phyloP scores from a whole-genome alignment of 2,888 invertebrate species.

The Melieria omissa region DNA sequence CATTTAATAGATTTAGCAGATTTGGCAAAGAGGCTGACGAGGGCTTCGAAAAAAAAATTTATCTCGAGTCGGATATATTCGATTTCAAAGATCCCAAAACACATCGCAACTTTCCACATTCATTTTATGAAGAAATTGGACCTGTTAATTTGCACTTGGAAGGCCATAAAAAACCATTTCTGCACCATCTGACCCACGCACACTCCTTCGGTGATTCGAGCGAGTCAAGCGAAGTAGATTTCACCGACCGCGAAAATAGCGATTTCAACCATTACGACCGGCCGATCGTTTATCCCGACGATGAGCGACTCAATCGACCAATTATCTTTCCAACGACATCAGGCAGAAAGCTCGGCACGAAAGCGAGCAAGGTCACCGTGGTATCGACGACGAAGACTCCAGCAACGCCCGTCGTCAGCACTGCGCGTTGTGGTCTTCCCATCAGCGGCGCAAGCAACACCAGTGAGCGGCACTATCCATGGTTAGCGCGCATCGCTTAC shows the following conservation, averaged over 20 bases:
- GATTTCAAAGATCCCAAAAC: conserved; percentile 60
- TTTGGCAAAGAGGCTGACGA: conserved; percentile 8
- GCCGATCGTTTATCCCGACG: conserved; percentile 53
- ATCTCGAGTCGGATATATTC: conserved; percentile 51
- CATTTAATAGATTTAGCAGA: not conserved
- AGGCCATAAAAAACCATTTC: no score
- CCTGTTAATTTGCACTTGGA: no score
- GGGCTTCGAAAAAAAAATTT: conserved; percentile 18
- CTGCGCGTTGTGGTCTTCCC: conserved; percentile 54
- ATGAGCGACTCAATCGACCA: conserved; percentile 48
- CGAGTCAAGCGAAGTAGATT: no score
- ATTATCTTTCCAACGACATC: conserved; percentile 24
- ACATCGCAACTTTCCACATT: conserved; percentile 59
- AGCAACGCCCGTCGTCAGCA: conserved; percentile 42
- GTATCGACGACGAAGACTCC: conserved; percentile 1
- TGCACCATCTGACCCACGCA: no score
- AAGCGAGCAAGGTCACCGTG: not conserved
- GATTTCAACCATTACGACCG: not conserved
- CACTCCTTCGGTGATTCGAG: no score
- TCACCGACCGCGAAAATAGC: not conserved
- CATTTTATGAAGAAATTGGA: conserved; percentile 51
- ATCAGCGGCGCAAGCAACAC: not conserved
- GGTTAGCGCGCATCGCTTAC: conserved; percentile 70
- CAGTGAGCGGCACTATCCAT: conserved; percentile 67
- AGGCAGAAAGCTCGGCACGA: not conserved